Evolutionary conservation across 2,113 vertebrate species (phyloP).

Genomic region (Ceratotherium simum): DNA sequence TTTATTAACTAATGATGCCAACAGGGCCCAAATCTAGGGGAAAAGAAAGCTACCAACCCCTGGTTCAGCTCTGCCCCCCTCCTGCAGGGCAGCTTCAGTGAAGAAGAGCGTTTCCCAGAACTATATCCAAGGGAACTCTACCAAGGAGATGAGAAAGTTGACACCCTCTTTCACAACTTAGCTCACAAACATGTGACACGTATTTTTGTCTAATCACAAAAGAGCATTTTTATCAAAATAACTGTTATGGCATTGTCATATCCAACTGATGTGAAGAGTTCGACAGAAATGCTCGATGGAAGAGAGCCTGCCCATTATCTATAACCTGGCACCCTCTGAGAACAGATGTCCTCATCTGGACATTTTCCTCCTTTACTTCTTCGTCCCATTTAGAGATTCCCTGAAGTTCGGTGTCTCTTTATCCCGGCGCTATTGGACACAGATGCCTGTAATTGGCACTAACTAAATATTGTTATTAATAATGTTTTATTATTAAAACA

Average conservation of each 20-base stretch:
- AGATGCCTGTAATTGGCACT: neutral
- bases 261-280: neutral
- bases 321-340: neutral
- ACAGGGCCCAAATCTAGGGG: neutral
- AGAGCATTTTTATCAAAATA: neutral
- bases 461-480: neutral
- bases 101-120: neutral
- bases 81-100: neutral
- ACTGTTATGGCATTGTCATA: neutral
- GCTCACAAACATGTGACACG: neutral
- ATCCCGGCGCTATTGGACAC: neutral
- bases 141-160: neutral
- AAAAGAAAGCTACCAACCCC: neutral
- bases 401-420: neutral
- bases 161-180: neutral
- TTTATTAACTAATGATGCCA: neutral
- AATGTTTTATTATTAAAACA: neutral
- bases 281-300: neutral
- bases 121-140: neutral
- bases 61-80: neutral
- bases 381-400: neutral
- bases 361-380: neutral
- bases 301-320: neutral
- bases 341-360: neutral
- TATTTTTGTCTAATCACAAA: neutral